These are phyloP conservation scores for Amphilophus citrinellus DNA, from an alignment of 2,113 vertebrate genomes.

Conservation along the genomic window DNA sequence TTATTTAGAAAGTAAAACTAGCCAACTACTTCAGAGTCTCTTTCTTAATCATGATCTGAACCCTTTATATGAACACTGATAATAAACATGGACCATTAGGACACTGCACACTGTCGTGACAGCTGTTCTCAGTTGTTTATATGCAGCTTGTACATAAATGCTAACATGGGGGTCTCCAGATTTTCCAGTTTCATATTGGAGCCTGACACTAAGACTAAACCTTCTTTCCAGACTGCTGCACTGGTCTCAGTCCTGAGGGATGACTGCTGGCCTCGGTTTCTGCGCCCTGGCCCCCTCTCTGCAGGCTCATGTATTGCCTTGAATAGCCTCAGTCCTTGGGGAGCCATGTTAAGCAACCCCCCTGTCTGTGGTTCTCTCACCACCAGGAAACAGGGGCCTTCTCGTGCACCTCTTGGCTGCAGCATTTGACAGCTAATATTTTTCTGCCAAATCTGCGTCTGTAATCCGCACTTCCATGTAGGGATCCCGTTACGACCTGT, in stretches of 20 bases:
- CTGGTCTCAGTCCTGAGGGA: conserved; percentile 48
- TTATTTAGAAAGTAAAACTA: conserved; percentile 63
- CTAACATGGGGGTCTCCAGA: conserved; percentile 65
- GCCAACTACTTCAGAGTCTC: conserved; percentile 60
- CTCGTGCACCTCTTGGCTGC: conserved; percentile 74
- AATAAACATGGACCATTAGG: conserved; percentile 71
- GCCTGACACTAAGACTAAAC: conserved; percentile 68
- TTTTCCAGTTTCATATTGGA: conserved; percentile 61
- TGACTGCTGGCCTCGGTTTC: conserved; percentile 34
- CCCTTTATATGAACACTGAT: conserved; percentile 55
- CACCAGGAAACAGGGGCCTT: conserved; percentile 81
- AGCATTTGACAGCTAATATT: conserved; percentile 83
- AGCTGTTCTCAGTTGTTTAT: conserved; percentile 73
- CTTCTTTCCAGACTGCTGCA: conserved; percentile 37
- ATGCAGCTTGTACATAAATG: conserved; percentile 59
- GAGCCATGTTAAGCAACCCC: conserved; percentile 64
- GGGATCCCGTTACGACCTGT: conserved; percentile 84
- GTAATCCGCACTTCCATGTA: conserved; percentile 82
- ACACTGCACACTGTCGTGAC: conserved; percentile 59
- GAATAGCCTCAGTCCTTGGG: conserved; percentile 53
- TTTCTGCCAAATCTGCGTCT: conserved; percentile 80
- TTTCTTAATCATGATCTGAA: conserved; percentile 73
- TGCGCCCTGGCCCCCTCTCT: conserved; percentile 48
- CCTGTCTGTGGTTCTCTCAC: conserved; percentile 59
- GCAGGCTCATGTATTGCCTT: conserved; percentile 43